Percentiles rank a stretch among this genome's conserved stretches.
phyloP scores from a whole-genome alignment of 1,140 invertebrate species.

The Andricus grossulariae region DNA sequence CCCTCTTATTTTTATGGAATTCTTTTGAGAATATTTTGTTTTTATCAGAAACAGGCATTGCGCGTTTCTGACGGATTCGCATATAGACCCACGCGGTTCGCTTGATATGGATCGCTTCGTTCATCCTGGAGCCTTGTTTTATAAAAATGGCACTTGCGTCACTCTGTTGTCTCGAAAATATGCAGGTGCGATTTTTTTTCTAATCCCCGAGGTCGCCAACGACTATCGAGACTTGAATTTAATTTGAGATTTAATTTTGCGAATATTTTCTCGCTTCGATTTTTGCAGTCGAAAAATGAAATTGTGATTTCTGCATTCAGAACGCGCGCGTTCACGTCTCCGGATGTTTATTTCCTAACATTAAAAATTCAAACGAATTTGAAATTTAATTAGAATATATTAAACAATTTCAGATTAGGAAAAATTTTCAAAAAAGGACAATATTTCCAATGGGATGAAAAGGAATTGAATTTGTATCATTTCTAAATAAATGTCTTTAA shows the following conservation, averaged over 20 bases:
- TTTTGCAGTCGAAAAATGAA: background rate
- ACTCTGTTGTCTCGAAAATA: conserved; percentile 14
- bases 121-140: conserved; percentile 31
- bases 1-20: conserved; percentile 35
- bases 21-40: conserved; percentile 30
- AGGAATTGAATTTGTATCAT: too few relatives aligned
- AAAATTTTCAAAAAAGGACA: too few relatives aligned
- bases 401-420: too few relatives aligned
- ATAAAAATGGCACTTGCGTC: conserved; percentile 32
- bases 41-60: conserved; percentile 31
- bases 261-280: too few relatives aligned
- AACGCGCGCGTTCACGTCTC: too few relatives aligned
- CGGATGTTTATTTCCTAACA: too few relatives aligned
- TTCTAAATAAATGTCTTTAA: too few relatives aligned
- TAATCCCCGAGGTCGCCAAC: background rate
- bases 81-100: conserved; percentile 28
- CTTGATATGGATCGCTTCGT: conserved; percentile 13
- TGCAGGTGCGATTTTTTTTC: background rate
- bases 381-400: too few relatives aligned
- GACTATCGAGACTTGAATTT: too few relatives aligned
- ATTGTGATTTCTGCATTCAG: background rate
- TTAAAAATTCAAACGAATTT: too few relatives aligned
- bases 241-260: too few relatives aligned
- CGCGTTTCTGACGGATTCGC: conserved; percentile 24
- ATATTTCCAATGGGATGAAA: too few relatives aligned